Percentiles rank a stretch among this genome's conserved stretches.
These are phyloP conservation scores for Yponomeuta cagnagella DNA, from an alignment of 2,888 invertebrate species.

Conservation along the genomic window DNA sequence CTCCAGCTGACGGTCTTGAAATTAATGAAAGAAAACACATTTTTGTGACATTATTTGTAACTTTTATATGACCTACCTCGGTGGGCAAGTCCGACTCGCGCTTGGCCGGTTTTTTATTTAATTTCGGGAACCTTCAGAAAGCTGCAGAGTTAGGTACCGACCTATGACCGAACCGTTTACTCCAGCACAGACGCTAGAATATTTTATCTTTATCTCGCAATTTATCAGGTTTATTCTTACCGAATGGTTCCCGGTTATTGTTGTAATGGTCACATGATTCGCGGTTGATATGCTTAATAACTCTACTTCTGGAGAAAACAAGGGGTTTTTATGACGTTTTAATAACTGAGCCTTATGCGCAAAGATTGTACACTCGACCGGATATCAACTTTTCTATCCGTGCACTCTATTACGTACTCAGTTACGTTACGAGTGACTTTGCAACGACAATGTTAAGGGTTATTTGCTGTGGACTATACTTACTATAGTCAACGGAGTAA, in stretches of 20 bases:
- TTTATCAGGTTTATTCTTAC: slow-evolving; percentile 54
- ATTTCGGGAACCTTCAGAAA: not conserved
- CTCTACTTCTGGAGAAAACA: slow-evolving; percentile 5
- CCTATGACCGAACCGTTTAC: slow-evolving; percentile 3
- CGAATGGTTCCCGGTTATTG: slow-evolving; percentile 27
- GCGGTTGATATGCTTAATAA: slow-evolving; percentile 4
- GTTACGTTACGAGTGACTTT: too few species aligned
- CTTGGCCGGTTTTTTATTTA: too few species aligned
- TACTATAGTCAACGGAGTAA: too few species aligned
- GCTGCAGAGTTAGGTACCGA: not conserved
- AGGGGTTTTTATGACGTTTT: slow-evolving; percentile 1
- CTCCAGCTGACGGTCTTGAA: too few species aligned
- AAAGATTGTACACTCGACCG: not conserved
- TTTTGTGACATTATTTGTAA: too few species aligned
- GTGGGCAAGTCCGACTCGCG: too few species aligned
- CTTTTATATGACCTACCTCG: too few species aligned
- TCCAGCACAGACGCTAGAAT: slow-evolving; percentile 18
- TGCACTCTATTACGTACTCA: too few species aligned
- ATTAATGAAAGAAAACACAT: too few species aligned
- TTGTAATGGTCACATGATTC: slow-evolving; percentile 8
- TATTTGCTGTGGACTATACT: too few species aligned
- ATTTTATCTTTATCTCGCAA: slow-evolving; percentile 56
- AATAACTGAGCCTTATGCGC: not conserved
- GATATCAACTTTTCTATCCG: too few species aligned
- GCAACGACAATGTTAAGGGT: too few species aligned